A percentile compares a stretch with the other conserved stretches of the same genome.
phyloP scores from a whole-genome alignment of 2,113 vertebrate species.

The Myiagra hebetior region DNA sequence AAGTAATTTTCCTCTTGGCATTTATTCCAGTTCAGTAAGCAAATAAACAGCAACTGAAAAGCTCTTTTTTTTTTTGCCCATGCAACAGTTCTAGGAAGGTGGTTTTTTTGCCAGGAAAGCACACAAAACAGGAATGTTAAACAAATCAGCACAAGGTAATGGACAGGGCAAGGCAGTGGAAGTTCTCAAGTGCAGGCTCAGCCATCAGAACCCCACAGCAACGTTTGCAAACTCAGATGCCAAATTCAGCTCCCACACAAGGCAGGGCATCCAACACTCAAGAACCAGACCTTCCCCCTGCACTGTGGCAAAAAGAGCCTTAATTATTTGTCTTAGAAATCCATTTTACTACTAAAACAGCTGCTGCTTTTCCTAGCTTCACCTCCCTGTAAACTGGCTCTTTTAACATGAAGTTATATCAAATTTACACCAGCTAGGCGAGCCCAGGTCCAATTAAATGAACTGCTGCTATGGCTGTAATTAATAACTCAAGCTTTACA shows the following conservation, averaged over 20 bases:
- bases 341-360: neutral
- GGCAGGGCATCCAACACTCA: neutral
- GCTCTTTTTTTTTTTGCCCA: neutral
- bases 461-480: neutral
- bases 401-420: neutral
- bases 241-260: neutral
- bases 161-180: neutral
- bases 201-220: neutral
- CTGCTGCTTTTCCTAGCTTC: neutral
- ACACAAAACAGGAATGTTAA: neutral
- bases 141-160: neutral
- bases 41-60: neutral
- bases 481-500: neutral
- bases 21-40: neutral
- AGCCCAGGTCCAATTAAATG: neutral
- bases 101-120: neutral
- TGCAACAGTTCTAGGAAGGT: neutral
- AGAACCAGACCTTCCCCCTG: neutral
- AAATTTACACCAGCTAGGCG: neutral
- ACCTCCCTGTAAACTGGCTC: neutral
- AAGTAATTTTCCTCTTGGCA: neutral
- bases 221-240: neutral
- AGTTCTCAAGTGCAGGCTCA: neutral
- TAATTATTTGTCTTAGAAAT: neutral
- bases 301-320: neutral